These are phyloP conservation scores for Boleophthalmus pectinirostris DNA, from an alignment of 2,113 vertebrate genomes.

Conservation along the genomic window DNA sequence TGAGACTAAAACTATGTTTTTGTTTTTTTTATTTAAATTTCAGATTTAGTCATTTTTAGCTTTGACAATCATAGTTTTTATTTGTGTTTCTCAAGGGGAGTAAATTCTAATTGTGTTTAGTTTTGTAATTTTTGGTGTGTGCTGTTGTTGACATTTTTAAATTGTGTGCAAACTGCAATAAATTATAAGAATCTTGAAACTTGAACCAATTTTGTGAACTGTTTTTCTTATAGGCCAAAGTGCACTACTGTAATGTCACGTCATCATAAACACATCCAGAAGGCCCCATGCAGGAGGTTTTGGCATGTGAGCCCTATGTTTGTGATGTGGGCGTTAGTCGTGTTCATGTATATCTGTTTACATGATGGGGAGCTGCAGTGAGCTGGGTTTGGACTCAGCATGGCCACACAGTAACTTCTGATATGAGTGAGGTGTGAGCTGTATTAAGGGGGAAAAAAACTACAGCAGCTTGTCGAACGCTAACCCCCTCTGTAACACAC, in stretches of 20 bases:
- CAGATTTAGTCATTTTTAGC: constrained; percentile 98
- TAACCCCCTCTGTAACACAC: constrained; percentile 54
- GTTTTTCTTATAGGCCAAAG: constrained; percentile 6
- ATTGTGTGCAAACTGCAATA: constrained; percentile 99
- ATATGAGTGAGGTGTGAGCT: constrained; percentile 69
- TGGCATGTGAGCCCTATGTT: constrained; percentile 34
- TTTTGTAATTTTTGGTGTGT: constrained; percentile 99
- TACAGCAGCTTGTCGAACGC: constrained; percentile 75
- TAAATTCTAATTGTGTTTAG: constrained; percentile 99
- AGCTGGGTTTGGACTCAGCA: no score
- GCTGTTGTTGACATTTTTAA: constrained; percentile 99
- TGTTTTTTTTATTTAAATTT: constrained; percentile 81
- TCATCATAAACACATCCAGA: constrained; percentile 9
- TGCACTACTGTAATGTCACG: not conserved
- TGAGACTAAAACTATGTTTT: constrained; percentile 77
- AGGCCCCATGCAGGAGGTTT: constrained; percentile 28
- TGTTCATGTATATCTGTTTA: constrained; percentile 23
- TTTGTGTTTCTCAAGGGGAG: constrained; percentile 87
- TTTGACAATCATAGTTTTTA: constrained; percentile 99
- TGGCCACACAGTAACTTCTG: constrained; percentile 35
- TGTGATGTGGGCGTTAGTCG: constrained; percentile 65
- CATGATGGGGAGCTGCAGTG: constrained; percentile 13
- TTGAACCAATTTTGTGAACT: constrained; percentile 23
- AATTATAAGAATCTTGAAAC: constrained; percentile 95
- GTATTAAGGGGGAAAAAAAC: constrained; percentile 64